Evolutionary conservation across 2,113 vertebrate species (phyloP).

Genomic region (Stigmatopora nigra): DNA sequence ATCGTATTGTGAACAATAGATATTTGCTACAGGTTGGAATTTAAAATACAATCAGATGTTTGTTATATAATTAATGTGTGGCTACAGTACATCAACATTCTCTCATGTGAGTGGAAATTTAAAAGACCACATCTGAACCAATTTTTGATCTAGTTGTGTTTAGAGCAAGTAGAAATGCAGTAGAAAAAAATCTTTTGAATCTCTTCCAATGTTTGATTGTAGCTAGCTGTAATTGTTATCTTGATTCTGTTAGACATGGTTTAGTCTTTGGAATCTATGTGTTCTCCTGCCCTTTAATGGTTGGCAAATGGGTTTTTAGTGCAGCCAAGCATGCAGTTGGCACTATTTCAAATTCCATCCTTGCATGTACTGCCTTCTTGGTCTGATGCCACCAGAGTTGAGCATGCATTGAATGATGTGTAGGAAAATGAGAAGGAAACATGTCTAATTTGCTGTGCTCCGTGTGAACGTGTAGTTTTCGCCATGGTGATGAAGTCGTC

Average conservation of each 20-base stretch:
- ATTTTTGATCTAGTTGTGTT: not conserved
- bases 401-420: not conserved
- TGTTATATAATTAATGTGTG: not conserved
- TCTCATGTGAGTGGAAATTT: not conserved
- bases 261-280: not conserved
- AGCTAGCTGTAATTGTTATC: slow-evolving; percentile 2
- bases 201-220: not conserved
- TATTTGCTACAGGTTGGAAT: not conserved
- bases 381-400: not conserved
- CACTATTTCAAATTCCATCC: slow-evolving; percentile 22
- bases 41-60: not conserved
- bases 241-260: not conserved
- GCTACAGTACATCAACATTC: not conserved
- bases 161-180: not conserved
- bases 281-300: not conserved
- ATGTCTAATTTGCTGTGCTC: not conserved
- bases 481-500: slow-evolving; percentile 95
- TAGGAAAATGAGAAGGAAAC: not conserved
- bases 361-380: not conserved
- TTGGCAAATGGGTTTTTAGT: slow-evolving; percentile 10
- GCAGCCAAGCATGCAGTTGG: slow-evolving; percentile 10
- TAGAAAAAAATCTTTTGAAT: not conserved
- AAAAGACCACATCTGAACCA: too few relatives aligned
- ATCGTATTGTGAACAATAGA: not conserved
- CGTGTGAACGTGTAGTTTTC: slow-evolving; percentile 41